These are phyloP conservation scores for Karalla daura DNA, from an alignment of 2,797 vertebrate species.

Conservation along the genomic window DNA sequence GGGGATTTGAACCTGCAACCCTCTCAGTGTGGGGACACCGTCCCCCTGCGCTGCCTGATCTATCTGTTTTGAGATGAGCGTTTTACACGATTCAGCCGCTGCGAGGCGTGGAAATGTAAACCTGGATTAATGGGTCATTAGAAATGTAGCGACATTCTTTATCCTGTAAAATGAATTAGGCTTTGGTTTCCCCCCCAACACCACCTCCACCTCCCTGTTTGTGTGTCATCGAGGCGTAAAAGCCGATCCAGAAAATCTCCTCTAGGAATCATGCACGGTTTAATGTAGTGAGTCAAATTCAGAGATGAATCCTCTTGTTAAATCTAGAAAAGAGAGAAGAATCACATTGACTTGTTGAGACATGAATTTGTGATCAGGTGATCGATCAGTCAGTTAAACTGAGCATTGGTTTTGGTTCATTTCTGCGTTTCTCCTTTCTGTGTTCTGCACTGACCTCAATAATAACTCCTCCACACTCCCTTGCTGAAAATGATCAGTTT, in stretches of 20 bases:
- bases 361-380: too few species aligned
- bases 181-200: background rate
- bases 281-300: too few species aligned
- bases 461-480: too few species aligned
- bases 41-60: slow-evolving; percentile 19
- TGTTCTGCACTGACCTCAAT: too few species aligned
- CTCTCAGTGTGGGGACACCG: background rate
- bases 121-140: slow-evolving; percentile 68
- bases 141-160: slow-evolving; percentile 38
- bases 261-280: too few species aligned
- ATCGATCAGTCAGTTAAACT: too few species aligned
- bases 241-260: too few species aligned
- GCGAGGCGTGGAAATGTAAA: slow-evolving; percentile 66
- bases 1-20: slow-evolving; percentile 33
- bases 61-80: slow-evolving; percentile 32
- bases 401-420: too few species aligned
- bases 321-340: too few species aligned
- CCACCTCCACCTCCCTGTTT: background rate
- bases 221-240: background rate
- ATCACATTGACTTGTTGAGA: too few species aligned
- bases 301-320: too few species aligned
- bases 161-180: slow-evolving; percentile 44
- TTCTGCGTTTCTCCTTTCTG: too few species aligned
- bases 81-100: slow-evolving; percentile 42
- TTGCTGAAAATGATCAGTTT: background rate